These are phyloP conservation scores for Phalanger gymnotis DNA, from an alignment of 2,797 vertebrate species.

Conservation along the genomic window DNA sequence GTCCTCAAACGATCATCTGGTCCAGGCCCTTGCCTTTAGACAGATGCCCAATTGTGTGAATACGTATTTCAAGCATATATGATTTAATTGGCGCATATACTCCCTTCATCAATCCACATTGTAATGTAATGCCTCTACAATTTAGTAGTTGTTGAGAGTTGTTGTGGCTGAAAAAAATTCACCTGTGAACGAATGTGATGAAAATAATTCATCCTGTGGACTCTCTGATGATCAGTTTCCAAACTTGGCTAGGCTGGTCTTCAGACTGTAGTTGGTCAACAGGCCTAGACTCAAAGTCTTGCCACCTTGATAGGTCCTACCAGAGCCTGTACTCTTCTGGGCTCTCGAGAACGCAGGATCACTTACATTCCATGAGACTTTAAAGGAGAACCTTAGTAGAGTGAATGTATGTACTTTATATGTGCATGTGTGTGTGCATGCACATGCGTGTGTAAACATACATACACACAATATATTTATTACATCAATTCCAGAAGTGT, in stretches of 20 bases:
- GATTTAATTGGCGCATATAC: not conserved
- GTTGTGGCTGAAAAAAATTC: not conserved
- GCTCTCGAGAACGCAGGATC: not conserved
- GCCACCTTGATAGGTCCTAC: not conserved
- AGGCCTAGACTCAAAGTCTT: not conserved
- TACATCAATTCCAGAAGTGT: no score
- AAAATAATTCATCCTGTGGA: not conserved
- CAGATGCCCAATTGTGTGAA: not conserved
- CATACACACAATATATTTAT: not conserved
- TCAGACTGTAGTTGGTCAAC: not conserved
- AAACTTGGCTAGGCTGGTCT: not conserved
- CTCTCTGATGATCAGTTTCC: not conserved
- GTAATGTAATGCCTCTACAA: not conserved
- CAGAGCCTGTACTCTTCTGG: not conserved
- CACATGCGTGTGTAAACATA: not conserved
- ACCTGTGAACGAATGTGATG: not conserved
- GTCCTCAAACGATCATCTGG: not conserved
- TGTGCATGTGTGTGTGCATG: no score
- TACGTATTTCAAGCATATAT: not conserved
- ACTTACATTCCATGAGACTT: conserved; percentile 20
- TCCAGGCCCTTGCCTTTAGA: not conserved
- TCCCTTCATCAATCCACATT: not conserved
- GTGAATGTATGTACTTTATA: not conserved
- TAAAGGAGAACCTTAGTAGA: not conserved
- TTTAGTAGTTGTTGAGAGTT: not conserved